Evolutionary conservation across 2,888 invertebrate species (phyloP), one percentile per base, ranked within the genome.

Genomic region (Noctuana brunneofusca): DNA sequence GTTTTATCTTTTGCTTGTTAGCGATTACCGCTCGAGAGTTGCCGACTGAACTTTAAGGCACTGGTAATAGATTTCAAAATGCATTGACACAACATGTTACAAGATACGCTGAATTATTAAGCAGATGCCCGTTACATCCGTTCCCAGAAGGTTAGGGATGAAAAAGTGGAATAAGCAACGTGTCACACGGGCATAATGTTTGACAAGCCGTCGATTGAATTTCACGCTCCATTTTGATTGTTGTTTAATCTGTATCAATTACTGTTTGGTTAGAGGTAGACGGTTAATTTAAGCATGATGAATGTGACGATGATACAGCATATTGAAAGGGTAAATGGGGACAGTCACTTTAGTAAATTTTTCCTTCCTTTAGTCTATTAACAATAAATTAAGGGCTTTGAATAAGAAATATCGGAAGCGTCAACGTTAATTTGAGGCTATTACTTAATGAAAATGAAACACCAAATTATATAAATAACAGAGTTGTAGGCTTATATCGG

Each of bases 101-200:
- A 27, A 56, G 63, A 32, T 50, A 56, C 22, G 58, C 49, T 49
- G 82, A 60, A 54, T 60, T 60, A 84, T 86, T 83, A 83, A 84
- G 80, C 84, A 84, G 84, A 81, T 84, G 82, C 81, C 75, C 73
- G 72, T 72, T 73, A 83, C 87, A 88, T 89, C 89, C 89, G 89
- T 88, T 89, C 89, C 81, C 89, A 89, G 86, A 86, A 87, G 83
- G 84, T 84, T 80, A 82, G 73, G 76, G 75, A 70, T 71, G 75
- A 76, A 83, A 74, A 80, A 80, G 76, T 76, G 35, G 22, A 24
- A 41, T 43, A 38, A 16, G 38, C 24, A 41, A 27, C n/a, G 22
- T 48, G 54, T 46, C 60, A 60, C 59, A 59, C 60, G 54, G 54
- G 22, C 16, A 1, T 35, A n/a, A 18, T n/a, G 60, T 60, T 54